These are phyloP conservation scores for Apostichopus leukothele DNA, from an alignment of 53 echinoderm and acorn worm species.

Conservation along the genomic window DNA sequence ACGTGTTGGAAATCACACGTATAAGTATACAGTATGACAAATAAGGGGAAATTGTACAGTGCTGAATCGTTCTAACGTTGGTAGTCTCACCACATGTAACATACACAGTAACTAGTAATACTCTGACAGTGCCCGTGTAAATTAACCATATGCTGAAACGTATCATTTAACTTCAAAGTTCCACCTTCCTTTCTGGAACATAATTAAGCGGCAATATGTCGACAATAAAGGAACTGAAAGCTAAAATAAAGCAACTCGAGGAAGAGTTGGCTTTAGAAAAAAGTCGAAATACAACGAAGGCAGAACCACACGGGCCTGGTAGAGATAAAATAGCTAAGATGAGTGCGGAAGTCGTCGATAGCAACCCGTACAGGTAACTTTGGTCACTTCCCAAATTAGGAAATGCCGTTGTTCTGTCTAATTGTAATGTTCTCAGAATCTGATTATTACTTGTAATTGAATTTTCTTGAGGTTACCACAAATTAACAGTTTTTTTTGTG, in stretches of 20 bases:
- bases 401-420: no score
- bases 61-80: no score
- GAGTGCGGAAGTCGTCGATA: constrained; percentile 97
- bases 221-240: constrained; percentile 63
- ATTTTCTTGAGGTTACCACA: no score
- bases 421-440: no score
- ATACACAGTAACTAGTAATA: background rate
- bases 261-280: constrained; percentile 67
- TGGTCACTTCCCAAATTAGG: background rate
- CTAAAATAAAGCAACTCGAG: constrained; percentile 75
- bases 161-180: background rate
- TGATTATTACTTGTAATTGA: no score
- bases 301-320: constrained; percentile 4
- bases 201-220: constrained; percentile 50
- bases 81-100: background rate
- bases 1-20: no score
- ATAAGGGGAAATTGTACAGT: no score
- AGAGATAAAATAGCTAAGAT: constrained; percentile 88
- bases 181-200: background rate
- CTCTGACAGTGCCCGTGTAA: no score
- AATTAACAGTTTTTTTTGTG: no score
- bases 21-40: no score
- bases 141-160: background rate
- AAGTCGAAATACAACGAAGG: constrained; percentile 7
- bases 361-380: constrained; percentile 96